Evolutionary conservation across 1,140 invertebrate species (phyloP), one percentile per base, ranked within the genome.

Genomic region (Drosophila saltans): DNA sequence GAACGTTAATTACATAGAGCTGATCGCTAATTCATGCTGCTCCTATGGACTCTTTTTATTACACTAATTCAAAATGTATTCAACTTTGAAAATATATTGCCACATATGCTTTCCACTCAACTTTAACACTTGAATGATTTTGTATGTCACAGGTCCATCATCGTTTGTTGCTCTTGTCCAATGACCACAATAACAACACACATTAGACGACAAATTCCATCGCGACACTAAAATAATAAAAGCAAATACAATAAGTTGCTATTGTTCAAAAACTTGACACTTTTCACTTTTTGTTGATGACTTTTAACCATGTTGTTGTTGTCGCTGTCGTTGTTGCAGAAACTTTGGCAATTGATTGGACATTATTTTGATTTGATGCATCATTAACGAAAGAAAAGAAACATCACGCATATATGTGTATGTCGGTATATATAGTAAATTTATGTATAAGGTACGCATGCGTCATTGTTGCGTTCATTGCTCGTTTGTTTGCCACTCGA

Each of bases 81-180:
- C 21, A 45, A 45, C 4, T 2, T 52, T n/a, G 62, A 66, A 43
- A 66, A 52, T 21, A 30, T 73, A 52, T 64, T 66, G 75, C 70
- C 45, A 61, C 59, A 60, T n/a, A 48, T 36, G 55, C 9, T 26
- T 16, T 36, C 28, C 48, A 40, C 72, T 77, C 55, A 65, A 65
- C 52, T 81, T 78, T 81, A 71, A 86, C 82, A 86, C 82, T 69
- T 86, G 78, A 71, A 79, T 81, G 82, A 70, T 71, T 85, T 86
- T 86, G 71, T 81, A 61, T 81, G 82, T 81, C 78, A 80, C 16
- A 16, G 16, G 72, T 9, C 21, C 45, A 52, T 52, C 45, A 48
- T 48, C 24, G 33, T 36, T 8, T 48, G 45, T 48, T 48, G 16
- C 45, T 48, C 16, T 48, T 21, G 45, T 36, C 33, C 21, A 48